Percentiles rank a stretch among this genome's conserved stretches.
These are phyloP conservation scores for Mus caroli DNA, from an alignment of 2,797 vertebrate species.

Conservation along the genomic window DNA sequence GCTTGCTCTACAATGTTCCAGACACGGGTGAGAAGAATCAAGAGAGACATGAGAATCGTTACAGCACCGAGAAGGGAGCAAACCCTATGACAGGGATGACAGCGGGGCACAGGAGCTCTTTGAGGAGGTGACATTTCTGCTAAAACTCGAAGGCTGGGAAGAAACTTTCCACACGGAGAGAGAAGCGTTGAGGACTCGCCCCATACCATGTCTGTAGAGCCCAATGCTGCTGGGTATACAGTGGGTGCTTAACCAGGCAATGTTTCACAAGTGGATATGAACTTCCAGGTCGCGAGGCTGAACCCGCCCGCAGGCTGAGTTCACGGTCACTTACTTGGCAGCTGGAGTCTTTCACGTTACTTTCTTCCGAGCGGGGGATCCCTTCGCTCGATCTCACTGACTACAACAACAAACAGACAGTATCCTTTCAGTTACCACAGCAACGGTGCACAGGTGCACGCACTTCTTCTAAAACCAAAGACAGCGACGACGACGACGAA, in stretches of 20 bases:
- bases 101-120: fast-evolving
- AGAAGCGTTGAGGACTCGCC: background rate
- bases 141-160: background rate
- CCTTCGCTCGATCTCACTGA: slow-evolving; percentile 88
- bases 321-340: slow-evolving; percentile 87
- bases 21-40: fast-evolving
- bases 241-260: background rate
- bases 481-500: background rate
- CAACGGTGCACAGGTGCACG: background rate
- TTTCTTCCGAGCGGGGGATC: slow-evolving; percentile 78
- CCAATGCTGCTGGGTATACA: background rate
- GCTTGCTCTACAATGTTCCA: background rate
- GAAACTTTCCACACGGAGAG: background rate
- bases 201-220: background rate
- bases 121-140: background rate
- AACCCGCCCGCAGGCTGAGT: slow-evolving; percentile 78
- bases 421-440: slow-evolving; percentile 57
- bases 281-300: background rate
- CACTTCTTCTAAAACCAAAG: no score
- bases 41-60: background rate
- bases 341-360: slow-evolving; percentile 81
- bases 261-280: background rate
- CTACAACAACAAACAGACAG: slow-evolving; percentile 89
- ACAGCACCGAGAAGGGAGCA: fast-evolving
- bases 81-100: background rate